Base-by-base conservation (phyloP, 1,140 invertebrate species). In the Drosophila parvula region DNA sequence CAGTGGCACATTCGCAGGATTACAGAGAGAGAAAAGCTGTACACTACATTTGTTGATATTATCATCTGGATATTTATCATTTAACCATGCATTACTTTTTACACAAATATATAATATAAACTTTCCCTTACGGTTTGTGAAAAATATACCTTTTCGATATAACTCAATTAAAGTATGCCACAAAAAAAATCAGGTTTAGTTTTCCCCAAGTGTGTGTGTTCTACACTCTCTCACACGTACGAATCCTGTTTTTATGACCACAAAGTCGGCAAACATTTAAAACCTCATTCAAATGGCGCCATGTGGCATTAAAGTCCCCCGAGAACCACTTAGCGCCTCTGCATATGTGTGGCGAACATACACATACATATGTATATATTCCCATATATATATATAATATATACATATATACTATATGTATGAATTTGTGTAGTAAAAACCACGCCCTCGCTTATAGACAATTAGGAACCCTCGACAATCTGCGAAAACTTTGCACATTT, bases 211-310 rank as follows among this genome's bases (percentile, higher is more conserved):
- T 53, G 30, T 12, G 6, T 9, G 6, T 30, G 14, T 48, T 7
- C 11, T 48, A 32, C 32, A 55, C 47, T 30, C 34, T 57, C 34
- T n/a, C 51, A 45, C n/a, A n/a, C 48, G 28, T 51, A 16, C 9
- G 18, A 36, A 36, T 59, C 43, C 32, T 38, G 53, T 58, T 71
- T 70, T 71, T 71, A 71, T 43, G 67, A 38, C 61, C 56, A 41
- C 44, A 69, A 64, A 76, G 61, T 67, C 61, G 48, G 53, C 71
- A 50, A 77, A 57, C 43, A 81, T 80, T 81, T 60, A 64, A 79
- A 81, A 61, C 62, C 45, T 43, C 70, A 60, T 79, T 79, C 50
- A 69, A 83, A 65, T 64, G 63, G 63, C 69, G 53, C 55, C 56
- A 77, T 78, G 58, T 60, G 57, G 65, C 64, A 65, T 81, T 73